Evolutionary conservation across 1,140 invertebrate genomes (phyloP).

Genomic region (Danaus plexippus): DNA sequence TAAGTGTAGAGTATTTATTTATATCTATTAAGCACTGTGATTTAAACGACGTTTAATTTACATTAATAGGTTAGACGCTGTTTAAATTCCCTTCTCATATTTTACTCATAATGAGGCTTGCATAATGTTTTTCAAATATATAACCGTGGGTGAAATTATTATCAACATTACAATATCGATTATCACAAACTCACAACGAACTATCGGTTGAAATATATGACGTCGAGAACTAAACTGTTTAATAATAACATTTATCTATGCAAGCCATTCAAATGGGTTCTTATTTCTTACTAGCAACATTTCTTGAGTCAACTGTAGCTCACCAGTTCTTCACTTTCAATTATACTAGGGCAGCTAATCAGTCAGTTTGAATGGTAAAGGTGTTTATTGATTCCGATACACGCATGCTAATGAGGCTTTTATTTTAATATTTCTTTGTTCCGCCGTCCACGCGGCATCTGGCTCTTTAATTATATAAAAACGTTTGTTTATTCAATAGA

Average conservation of each 20-base stretch:
- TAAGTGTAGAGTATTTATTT: conserved; percentile 21
- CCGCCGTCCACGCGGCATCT: conserved; percentile 1
- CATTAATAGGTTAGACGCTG: conserved; percentile 8
- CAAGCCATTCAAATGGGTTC: too few relatives aligned
- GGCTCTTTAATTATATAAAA: too few relatives aligned
- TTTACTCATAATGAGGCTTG: neutral
- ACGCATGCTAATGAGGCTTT: conserved; percentile 31
- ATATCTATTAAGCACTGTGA: conserved; percentile 16
- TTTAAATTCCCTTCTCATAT: conserved; percentile 12
- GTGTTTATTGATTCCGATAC: conserved; percentile 35
- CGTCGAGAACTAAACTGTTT: too few relatives aligned
- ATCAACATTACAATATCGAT: conserved; percentile 5
- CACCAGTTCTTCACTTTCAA: conserved; percentile 7
- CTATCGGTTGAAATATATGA: too few relatives aligned
- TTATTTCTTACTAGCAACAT: too few relatives aligned
- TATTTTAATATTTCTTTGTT: conserved; percentile 21
- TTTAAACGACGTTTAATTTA: conserved; percentile 16
- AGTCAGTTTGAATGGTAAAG: conserved; percentile 22
- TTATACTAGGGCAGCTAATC: conserved; percentile 17
- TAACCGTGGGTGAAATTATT: conserved; percentile 2
- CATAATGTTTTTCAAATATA: conserved; percentile 1
- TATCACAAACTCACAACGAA: neutral
- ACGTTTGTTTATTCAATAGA: too few relatives aligned
- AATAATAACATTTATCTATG: too few relatives aligned
- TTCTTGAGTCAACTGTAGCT: too few relatives aligned